Conservation (phyloP, 2,797 vertebrate genomes). For the Lophius americanus region DNA sequence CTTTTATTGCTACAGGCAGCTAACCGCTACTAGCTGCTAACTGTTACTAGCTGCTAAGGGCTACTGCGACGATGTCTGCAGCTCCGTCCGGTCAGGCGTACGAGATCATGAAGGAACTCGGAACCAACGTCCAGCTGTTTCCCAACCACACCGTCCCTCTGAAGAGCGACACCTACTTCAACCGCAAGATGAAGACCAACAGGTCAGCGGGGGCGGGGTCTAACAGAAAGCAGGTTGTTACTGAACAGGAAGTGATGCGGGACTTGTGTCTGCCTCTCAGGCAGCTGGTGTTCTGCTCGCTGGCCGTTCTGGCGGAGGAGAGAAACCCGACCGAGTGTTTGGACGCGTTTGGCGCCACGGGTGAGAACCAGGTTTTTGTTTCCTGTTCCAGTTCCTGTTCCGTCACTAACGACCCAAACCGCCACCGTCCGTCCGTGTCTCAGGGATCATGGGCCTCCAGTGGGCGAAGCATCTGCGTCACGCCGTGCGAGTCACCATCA, state of each 20-base stretch:
- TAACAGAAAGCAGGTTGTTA: neutral
- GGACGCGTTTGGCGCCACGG: slow-evolving; percentile 97
- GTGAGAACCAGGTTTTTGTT: slow-evolving; percentile 63
- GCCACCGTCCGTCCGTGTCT: neutral
- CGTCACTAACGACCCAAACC: no score
- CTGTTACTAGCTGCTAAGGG: no score
- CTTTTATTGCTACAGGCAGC: no score
- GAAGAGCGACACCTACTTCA: slow-evolving; percentile 97
- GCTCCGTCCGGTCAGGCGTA: slow-evolving; percentile 76
- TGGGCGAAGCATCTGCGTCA: slow-evolving; percentile 94
- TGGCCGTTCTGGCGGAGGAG: slow-evolving; percentile 90
- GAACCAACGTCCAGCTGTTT: slow-evolving; percentile 93
- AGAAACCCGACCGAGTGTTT: slow-evolving; percentile 92
- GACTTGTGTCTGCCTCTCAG: slow-evolving; percentile 71
- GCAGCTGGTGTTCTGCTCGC: slow-evolving; percentile 92
- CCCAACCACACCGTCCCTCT: slow-evolving; percentile 92
- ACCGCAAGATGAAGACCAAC: slow-evolving; percentile 98
- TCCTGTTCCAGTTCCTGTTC: no score
- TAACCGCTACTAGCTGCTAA: no score
- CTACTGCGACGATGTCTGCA: slow-evolving; percentile 30
- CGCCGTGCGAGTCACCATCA: slow-evolving; percentile 93
- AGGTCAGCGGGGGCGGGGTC: slow-evolving; percentile 72
- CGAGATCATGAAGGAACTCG: slow-evolving; percentile 92
- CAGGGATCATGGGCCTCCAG: slow-evolving; percentile 97
- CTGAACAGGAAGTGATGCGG: slow-evolving; percentile 11